Conservation (phyloP, 2,797 vertebrate species). For the Limnodromus scolopaceus region DNA sequence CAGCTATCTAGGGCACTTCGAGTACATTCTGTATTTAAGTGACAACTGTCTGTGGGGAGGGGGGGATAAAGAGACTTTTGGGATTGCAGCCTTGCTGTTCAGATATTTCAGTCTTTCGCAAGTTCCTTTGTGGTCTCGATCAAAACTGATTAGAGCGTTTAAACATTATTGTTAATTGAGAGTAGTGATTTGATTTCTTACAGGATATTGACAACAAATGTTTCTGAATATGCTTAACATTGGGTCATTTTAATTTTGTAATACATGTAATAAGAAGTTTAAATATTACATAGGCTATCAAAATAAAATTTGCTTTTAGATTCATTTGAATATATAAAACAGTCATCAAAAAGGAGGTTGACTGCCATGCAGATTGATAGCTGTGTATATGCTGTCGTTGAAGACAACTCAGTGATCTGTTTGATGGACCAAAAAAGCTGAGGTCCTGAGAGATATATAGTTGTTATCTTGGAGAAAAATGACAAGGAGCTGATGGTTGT, state of each 20-base stretch:
- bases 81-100: not conserved
- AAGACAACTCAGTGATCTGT: not conserved
- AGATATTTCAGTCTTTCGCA: not conserved
- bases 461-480: not conserved
- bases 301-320: not conserved
- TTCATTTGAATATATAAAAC: not conserved
- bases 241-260: not conserved
- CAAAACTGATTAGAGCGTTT: not conserved
- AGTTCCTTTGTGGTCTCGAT: not conserved
- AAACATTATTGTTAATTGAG: not conserved
- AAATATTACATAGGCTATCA: not conserved
- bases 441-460: not conserved
- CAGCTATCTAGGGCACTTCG: not conserved
- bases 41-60: not conserved
- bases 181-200: not conserved
- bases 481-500: not conserved
- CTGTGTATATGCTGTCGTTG: not conserved
- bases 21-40: not conserved
- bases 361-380: not conserved
- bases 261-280: not conserved
- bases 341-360: not conserved
- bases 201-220: not conserved
- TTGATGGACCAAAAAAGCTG: not conserved
- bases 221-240: not conserved
- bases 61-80: not conserved